Percentiles rank a stretch among this genome's conserved stretches.
Evolutionary conservation across 2,888 invertebrate genomes (phyloP).

Genomic region (Pandemis corylana): DNA sequence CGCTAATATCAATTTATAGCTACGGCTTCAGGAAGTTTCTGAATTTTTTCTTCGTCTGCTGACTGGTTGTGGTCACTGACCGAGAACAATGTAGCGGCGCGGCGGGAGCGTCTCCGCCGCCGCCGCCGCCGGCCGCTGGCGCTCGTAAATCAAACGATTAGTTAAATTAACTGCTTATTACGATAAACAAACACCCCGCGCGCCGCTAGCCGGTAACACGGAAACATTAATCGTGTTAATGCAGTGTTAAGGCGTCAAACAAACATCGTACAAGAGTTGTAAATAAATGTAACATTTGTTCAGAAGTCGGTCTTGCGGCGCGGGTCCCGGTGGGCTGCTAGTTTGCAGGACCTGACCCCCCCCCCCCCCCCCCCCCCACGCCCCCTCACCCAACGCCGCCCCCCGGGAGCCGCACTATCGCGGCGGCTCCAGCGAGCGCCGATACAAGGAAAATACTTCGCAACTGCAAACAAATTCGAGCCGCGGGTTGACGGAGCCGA

Average conservation of each 20-base stretch:
- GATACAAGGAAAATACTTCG: background rate
- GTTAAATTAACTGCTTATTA: constrained; percentile 34
- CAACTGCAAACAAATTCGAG: background rate
- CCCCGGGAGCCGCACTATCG: background rate
- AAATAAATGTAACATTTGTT: constrained; percentile 29
- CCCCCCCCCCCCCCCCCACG: background rate
- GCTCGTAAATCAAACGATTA: constrained; percentile 38
- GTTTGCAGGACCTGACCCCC: background rate
- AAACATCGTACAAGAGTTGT: constrained; percentile 20
- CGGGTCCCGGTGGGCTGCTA: constrained; percentile 5
- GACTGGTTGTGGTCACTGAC: background rate
- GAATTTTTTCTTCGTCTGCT: background rate
- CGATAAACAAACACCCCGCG: constrained; percentile 6
- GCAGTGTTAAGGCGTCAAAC: background rate
- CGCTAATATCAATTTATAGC: constrained; percentile 28
- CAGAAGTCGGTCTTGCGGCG: constrained; percentile 16
- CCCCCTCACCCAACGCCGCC: background rate
- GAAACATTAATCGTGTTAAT: constrained; percentile 3
- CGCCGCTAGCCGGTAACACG: background rate
- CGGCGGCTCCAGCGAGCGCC: background rate
- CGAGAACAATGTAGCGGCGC: background rate
- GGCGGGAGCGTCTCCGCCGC: background rate
- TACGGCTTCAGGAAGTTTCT: constrained; percentile 10
- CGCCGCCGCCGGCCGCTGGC: background rate
- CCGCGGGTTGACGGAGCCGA: background rate